A percentile compares a stretch with the other conserved stretches of the same genome.
Evolutionary conservation across 2,113 vertebrate genomes (phyloP).

Genomic region (Odocoileus virginianus): DNA sequence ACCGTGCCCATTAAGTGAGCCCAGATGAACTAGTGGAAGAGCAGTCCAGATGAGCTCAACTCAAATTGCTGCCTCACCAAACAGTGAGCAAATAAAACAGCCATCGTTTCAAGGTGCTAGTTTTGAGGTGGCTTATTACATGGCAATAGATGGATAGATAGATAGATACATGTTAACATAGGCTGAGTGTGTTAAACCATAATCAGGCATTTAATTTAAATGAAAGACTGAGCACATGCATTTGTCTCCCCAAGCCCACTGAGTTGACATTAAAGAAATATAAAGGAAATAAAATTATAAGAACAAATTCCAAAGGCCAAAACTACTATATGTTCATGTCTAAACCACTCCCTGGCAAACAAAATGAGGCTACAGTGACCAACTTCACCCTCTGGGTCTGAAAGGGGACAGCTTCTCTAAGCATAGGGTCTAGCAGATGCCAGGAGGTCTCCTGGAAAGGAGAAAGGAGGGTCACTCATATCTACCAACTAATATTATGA

Average conservation of each 20-base stretch:
- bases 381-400: neutral
- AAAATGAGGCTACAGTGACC: neutral
- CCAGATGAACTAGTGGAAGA: neutral
- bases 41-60: neutral
- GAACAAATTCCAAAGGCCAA: neutral
- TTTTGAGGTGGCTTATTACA: neutral
- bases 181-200: neutral
- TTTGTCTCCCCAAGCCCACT: neutral
- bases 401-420: neutral
- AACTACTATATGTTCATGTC: neutral
- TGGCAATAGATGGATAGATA: neutral
- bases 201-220: neutral
- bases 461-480: neutral
- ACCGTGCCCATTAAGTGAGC: neutral
- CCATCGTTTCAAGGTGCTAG: neutral
- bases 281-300: neutral
- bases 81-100: neutral
- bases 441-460: neutral
- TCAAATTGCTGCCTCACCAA: neutral
- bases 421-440: neutral
- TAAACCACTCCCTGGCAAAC: neutral
- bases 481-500: neutral
- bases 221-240: neutral
- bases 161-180: neutral
- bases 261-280: neutral